Evolutionary conservation across 2,888 invertebrate species (phyloP).

Genomic region (Isoperla grammatica): DNA sequence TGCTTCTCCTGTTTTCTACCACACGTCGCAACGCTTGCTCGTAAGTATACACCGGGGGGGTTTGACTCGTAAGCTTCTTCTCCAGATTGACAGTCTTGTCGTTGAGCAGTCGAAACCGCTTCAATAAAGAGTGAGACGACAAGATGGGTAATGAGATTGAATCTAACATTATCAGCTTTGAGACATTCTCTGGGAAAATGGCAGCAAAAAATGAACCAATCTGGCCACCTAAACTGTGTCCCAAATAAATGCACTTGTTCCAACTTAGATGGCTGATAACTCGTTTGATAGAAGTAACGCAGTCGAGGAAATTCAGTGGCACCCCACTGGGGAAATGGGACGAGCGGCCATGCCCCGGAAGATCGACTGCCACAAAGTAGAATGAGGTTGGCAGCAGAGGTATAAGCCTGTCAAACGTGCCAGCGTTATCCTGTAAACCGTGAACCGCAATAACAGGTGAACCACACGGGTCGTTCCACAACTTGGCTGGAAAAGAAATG

Average conservation of each 20-base stretch:
- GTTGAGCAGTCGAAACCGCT: constrained; percentile 41
- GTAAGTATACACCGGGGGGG: constrained; percentile 35
- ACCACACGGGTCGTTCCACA: constrained; percentile 39
- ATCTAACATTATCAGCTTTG: constrained; percentile 46
- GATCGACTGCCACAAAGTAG: constrained; percentile 44
- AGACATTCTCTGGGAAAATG: constrained; percentile 44
- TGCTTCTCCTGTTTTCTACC: constrained; percentile 41
- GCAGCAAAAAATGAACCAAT: constrained; percentile 41
- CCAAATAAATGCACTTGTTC: constrained; percentile 41
- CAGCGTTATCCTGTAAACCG: constrained; percentile 45
- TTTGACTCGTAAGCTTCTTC: constrained; percentile 30
- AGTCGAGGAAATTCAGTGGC: constrained; percentile 40
- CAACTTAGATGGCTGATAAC: constrained; percentile 43
- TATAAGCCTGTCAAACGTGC: constrained; percentile 44
- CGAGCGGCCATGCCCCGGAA: constrained; percentile 48
- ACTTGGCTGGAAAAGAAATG: constrained; percentile 36
- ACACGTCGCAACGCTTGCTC: constrained; percentile 41
- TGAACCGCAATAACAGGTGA: constrained; percentile 40
- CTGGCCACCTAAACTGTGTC: constrained; percentile 50
- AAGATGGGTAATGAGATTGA: constrained; percentile 37
- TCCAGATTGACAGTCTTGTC: constrained; percentile 40
- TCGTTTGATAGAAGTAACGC: constrained; percentile 37
- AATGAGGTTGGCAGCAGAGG: constrained; percentile 39
- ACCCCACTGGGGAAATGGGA: constrained; percentile 42
- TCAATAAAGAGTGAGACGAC: constrained; percentile 34